Evolutionary conservation across 2,797 vertebrate species (phyloP), one percentile per base, ranked within the genome.

Genomic region (Anabas testudineus): DNA sequence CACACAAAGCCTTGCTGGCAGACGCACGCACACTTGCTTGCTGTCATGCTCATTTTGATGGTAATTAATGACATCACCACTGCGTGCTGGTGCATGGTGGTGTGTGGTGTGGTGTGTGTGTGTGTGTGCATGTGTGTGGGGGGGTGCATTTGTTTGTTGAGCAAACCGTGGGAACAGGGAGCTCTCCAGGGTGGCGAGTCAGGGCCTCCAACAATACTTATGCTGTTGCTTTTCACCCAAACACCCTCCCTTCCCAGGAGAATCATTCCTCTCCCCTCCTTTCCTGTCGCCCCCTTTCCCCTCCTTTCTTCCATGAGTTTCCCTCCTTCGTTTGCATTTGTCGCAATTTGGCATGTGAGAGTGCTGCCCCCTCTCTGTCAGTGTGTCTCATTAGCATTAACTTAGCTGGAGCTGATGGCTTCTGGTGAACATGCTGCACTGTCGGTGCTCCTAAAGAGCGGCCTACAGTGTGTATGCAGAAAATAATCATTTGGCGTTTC

Each of bases 61-160:
- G 90, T 95, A 95, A 95, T 95, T 93, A 94, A 94, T 95, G 94
- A 95, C 94, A 94, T 95, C 94, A 94, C 91, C 85, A 72, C 90
- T 87, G 90, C 77, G 87, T 89, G 87, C 80, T 80, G 80, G 82
- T 88, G 82, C 67, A 77, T 77, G 85, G 79, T 69, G 67, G 52
- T 83, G 78, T 80, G 70, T 51, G 37, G n/a, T n/a, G n/a, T n/a
- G n/a, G n/a, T 58, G 32, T 67, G 53, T 65, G 84, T 82, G 79
- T 67, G 52, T 76, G 88, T 76, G 79, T 71, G 55, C 64, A 69
- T 64, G 60, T 56, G 61, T 34, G 42, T 36, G 62, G 73, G 67
- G 87, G 87, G 84, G 69, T 88, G 88, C 90, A 32, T 92, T 94
- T 94, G 93, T 94, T 94, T 94, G 91, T 92, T 88, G 87, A 90